Percentiles rank a stretch among this genome's conserved stretches.
Conservation (phyloP, 2,888 invertebrate genomes). For the Eurytoma californica region DNA sequence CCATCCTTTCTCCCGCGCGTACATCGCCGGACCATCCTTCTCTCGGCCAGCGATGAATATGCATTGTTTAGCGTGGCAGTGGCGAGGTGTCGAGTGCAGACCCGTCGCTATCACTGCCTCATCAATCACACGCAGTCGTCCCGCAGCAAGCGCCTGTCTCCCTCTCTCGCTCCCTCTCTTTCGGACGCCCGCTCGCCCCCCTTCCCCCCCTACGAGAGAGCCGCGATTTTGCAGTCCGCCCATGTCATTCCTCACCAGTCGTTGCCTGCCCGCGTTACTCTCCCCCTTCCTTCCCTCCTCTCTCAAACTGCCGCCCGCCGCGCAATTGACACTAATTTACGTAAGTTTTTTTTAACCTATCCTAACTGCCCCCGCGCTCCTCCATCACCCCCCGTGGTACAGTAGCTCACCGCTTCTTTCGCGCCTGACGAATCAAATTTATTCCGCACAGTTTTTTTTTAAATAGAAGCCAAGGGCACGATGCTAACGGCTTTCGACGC, state of each 20-base stretch:
- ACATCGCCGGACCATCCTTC: slow-evolving; percentile 19
- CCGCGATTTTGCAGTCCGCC: slow-evolving; percentile 58
- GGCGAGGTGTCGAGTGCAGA: slow-evolving; percentile 74
- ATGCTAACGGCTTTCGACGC: slow-evolving; percentile 20
- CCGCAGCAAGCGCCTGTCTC: slow-evolving; percentile 57
- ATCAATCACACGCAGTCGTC: slow-evolving; percentile 73
- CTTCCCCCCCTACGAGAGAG: slow-evolving; percentile 26
- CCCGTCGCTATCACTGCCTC: slow-evolving; percentile 75
- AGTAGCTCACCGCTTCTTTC: neutral
- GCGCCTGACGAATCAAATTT: neutral
- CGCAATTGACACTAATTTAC: slow-evolving; percentile 72
- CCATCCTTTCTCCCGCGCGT: neutral
- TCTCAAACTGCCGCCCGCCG: slow-evolving; percentile 48
- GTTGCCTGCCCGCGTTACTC: slow-evolving; percentile 23
- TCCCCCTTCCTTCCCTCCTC: slow-evolving; percentile 30
- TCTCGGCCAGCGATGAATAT: slow-evolving; percentile 70
- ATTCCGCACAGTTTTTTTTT: too few species aligned
- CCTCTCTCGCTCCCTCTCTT: slow-evolving; percentile 27
- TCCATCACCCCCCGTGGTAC: neutral
- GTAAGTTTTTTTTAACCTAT: slow-evolving; percentile 65
- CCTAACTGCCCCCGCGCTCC: neutral
- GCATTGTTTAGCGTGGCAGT: slow-evolving; percentile 73
- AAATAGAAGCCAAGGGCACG: too few species aligned
- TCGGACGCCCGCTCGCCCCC: slow-evolving; percentile 45
- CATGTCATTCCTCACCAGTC: slow-evolving; percentile 58